Percentiles rank a stretch among this genome's conserved stretches.
These are phyloP conservation scores for Pelusios castaneus DNA, from an alignment of 2,113 vertebrate species.

Conservation along the genomic window DNA sequence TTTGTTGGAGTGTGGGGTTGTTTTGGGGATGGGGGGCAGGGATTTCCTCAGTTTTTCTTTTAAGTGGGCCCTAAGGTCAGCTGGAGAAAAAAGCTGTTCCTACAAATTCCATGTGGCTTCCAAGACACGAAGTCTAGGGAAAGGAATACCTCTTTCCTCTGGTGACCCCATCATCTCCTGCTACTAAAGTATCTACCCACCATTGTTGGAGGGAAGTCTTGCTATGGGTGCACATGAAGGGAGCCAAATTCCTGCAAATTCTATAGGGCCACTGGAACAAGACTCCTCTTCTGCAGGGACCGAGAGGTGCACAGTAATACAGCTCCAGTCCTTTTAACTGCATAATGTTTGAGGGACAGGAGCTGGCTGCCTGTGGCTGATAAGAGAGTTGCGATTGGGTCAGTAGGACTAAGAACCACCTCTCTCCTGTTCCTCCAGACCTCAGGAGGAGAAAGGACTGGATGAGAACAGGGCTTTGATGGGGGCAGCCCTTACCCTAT, in stretches of 20 bases:
- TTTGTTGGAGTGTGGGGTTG: background rate
- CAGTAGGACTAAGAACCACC: background rate
- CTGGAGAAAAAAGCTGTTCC: background rate
- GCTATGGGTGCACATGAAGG: fast-evolving
- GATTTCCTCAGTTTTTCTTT: background rate
- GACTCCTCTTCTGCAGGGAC: background rate
- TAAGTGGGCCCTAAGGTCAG: background rate
- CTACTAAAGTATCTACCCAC: background rate
- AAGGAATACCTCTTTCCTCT: background rate
- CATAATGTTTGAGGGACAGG: background rate
- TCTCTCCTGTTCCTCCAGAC: background rate
- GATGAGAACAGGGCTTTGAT: background rate
- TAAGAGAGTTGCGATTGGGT: background rate
- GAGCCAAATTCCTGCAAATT: background rate
- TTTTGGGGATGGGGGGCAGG: background rate
- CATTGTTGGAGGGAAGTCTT: background rate
- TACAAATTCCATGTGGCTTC: background rate
- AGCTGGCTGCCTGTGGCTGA: background rate
- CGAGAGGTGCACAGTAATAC: background rate
- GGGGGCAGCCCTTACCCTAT: background rate
- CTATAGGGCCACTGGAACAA: background rate
- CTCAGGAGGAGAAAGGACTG: fast-evolving
- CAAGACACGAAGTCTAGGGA: background rate
- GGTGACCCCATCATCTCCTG: background rate
- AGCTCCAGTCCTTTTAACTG: background rate